Base-by-base conservation (phyloP, 2,888 invertebrate genomes). In the Meganola albula region DNA sequence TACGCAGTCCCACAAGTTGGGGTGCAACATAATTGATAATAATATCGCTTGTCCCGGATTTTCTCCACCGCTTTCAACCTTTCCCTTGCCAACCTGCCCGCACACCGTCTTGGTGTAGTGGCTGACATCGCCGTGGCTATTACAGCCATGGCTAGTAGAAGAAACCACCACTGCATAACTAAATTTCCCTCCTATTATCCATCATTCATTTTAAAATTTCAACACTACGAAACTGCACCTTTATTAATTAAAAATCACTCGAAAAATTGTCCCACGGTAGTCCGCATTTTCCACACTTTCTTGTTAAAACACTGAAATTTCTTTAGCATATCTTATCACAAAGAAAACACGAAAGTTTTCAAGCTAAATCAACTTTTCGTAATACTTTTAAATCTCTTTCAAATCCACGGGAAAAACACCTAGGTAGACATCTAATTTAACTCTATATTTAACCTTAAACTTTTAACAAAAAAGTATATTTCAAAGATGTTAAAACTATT, bases 11-110 rank as follows among this genome's bases (percentile, higher is more conserved):
- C 57, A 40, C 84, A 84, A 0, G 70, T 37, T 0, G 77, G 60
- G 0, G 74, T 49, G 38, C 85, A 85, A 62, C 83, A 83, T 14
- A 80, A 47, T 12, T 73, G 56, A n/a, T n/a, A n/a, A 46, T 69
- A 83, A 58, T 71, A 83, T 44, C 84, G 59, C 54, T 83, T 84
- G 34, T 84, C 83, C 5, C 84, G 53, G 40, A 84, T 69, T 58
- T 85, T 85, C 47, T 84, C 84, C 1, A 83, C 84, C 0, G 85
- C 84, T 38, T 85, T 85, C 11, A 84, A 54, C 10, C 85, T 44
- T 41, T 84, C 84, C 13, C 77, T 49, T n/a, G 85, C 85, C 10
- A 79, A 51, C 10, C 76, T 59, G 1, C 84, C 83, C 2, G 82
- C 70, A 37, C 85, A 85, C 2, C 82, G 69, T 11, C 83, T 65